Base-by-base conservation (phyloP, 2,113 vertebrate genomes). In the Manacus vitellinus region DNA sequence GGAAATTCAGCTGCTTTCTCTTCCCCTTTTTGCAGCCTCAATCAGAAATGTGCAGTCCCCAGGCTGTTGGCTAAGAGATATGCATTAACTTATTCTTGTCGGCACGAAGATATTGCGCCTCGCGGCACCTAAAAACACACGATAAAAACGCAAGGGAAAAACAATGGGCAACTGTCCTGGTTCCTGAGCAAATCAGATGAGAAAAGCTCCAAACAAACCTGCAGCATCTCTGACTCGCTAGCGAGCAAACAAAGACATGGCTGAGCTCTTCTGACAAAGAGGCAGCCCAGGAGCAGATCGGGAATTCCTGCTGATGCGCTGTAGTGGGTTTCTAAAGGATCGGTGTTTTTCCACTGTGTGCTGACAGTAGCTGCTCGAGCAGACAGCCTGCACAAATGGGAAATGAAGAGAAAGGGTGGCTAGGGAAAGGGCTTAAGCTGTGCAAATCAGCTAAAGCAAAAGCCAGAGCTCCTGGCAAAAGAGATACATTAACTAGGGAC, bases 231-330 rank as follows among this genome's bases (percentile, higher is more conserved):
- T 14, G 73, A 39, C 65, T 85, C 4, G 8, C 52, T 44, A 67
- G 51, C 0, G 0, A 78, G 86, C 15, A 16, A 94, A 95, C 93
- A 97, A 97, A 96, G 94, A 41, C 93, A 44, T 7, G 75, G 93
- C 89, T 92, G 95, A 92, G 95, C 76, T 78, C 41, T 78, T n/a
- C 73, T 72, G 89, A 95, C 96, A 96, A 94, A 96, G 91, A 77
- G 55, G 80, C 80, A 84, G 83, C 68, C 79, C 82, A 68, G 92
- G 51, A 93, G 55, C 75, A 35, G 94, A 30, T 14, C 89, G 43
- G 80, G 54, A 68, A 92, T 89, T 81, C 88, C 88, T 35, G 62
- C 88, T 52, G 77, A 51, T 52, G 10, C 0, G 66, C 90, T 61
- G 0, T 3, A 25, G 84, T 8, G 74, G 47, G 30, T 55, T 95